Conservation (phyloP, 2,888 invertebrate species). For the Melanostoma scalare region DNA sequence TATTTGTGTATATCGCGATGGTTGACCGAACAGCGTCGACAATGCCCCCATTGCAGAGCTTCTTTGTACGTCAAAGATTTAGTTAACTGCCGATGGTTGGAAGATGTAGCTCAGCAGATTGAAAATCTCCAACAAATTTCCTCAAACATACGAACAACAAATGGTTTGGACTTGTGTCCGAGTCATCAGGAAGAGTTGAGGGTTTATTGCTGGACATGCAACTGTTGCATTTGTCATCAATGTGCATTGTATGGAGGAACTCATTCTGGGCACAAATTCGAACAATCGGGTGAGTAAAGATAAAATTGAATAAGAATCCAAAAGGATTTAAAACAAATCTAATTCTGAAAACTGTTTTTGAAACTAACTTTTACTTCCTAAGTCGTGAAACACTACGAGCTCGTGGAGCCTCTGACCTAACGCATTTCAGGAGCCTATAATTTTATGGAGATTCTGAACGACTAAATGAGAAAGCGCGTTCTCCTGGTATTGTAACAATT, state of each 20-base stretch:
- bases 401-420: no score
- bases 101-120: slow-evolving; percentile 96
- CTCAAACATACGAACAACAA: slow-evolving; percentile 74
- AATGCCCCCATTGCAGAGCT: slow-evolving; percentile 96
- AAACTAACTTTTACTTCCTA: no score
- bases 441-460: no score
- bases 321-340: no score
- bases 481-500: no score
- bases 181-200: slow-evolving; percentile 94
- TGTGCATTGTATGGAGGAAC: slow-evolving; percentile 96
- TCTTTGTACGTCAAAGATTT: slow-evolving; percentile 94
- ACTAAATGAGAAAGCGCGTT: no score
- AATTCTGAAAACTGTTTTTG: no score
- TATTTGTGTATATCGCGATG: slow-evolving; percentile 96
- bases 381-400: no score
- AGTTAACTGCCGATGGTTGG: slow-evolving; percentile 97
- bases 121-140: slow-evolving; percentile 88
- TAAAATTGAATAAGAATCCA: not conserved
- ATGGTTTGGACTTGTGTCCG: slow-evolving; percentile 86
- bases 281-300: slow-evolving; percentile 85
- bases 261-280: slow-evolving; percentile 95
- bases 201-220: slow-evolving; percentile 96
- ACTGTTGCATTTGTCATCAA: slow-evolving; percentile 95
- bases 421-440: not conserved
- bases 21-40: slow-evolving; percentile 95